Evolutionary conservation across 2,888 invertebrate species (phyloP), one percentile per base, ranked within the genome.

Genomic region (Tetragnatha montana): DNA sequence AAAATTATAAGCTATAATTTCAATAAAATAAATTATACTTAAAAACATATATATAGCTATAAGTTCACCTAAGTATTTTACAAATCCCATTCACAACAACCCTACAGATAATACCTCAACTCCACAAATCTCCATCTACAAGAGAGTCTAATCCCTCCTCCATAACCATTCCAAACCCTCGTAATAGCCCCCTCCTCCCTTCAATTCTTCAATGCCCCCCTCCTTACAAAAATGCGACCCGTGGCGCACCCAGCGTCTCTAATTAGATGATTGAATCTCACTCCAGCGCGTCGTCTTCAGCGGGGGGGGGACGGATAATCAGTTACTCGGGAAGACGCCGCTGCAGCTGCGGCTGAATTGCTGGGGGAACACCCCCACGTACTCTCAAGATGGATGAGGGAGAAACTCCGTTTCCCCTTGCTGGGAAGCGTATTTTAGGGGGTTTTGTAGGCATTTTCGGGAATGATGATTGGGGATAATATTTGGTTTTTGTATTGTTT

Each of bases 301-400:
- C n/a, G 84, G 76, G 68, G 22, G 81, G 74, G 80, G 19, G 82
- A 60, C 19, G 78, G 76, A 82, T 82, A 73, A 88, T 82, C 87
- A 78, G 87, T 81, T 87, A 80, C 49, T 76, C 19, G 49, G 8
- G 50, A 88, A 71, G 71, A 76, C 51, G 75, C 19, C 47, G 76
- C 17, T 47, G 50, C 82, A 88, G 88, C 88, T 82, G 82, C 73
- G 70, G 10, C 21, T 88, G 88, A 88, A 88, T 82, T 88, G 35
- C 73, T 19, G n/a, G 88, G 74, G 78, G 78, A 76, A 69, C 49
- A 75, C 60, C 75, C 14, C 81, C 50, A 68, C 70, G 60, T 49
- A 60, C 79, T 73, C 51, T 22, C n/a, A 73, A 21, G 10, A 60
- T 17, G 78, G 51, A 79, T 51, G 22, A 70, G 70, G 22, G 19